Conservation (phyloP, 2,113 vertebrate species). For the Notarius quadriscutis region DNA sequence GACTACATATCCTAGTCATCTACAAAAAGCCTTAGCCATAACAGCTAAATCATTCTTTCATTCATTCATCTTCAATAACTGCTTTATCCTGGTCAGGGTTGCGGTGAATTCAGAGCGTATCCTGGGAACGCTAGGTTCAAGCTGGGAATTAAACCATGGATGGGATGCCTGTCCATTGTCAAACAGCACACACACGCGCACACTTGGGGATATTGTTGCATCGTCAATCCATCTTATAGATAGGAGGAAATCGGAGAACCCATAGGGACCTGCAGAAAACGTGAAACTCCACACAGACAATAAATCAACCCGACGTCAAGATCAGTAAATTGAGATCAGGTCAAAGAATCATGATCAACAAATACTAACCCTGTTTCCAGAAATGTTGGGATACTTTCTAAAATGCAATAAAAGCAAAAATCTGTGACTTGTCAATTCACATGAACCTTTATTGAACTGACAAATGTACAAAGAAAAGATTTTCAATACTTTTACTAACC, state of each 20-base stretch:
- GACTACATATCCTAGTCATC: neutral
- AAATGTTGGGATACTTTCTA: too few species aligned
- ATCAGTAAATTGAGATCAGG: neutral
- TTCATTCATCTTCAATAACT: neutral
- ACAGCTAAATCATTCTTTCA: neutral
- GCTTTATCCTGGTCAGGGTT: neutral
- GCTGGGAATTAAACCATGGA: neutral
- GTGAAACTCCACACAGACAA: neutral
- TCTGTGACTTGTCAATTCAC: too few species aligned
- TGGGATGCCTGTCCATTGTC: neutral
- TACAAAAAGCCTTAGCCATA: neutral
- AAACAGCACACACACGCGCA: neutral
- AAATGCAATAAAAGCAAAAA: too few species aligned
- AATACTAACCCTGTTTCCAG: too few species aligned
- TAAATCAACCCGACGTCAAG: neutral
- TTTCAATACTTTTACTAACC: too few species aligned
- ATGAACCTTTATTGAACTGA: too few species aligned
- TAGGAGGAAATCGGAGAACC: neutral
- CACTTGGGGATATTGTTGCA: neutral
- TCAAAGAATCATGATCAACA: neutral
- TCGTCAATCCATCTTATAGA: neutral
- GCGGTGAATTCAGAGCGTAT: neutral
- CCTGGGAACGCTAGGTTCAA: too few species aligned
- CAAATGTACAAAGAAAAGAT: too few species aligned
- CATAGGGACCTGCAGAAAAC: neutral